phyloP scores from a whole-genome alignment of 2,113 vertebrate genomes.

The Herpetotheres cachinnans region DNA sequence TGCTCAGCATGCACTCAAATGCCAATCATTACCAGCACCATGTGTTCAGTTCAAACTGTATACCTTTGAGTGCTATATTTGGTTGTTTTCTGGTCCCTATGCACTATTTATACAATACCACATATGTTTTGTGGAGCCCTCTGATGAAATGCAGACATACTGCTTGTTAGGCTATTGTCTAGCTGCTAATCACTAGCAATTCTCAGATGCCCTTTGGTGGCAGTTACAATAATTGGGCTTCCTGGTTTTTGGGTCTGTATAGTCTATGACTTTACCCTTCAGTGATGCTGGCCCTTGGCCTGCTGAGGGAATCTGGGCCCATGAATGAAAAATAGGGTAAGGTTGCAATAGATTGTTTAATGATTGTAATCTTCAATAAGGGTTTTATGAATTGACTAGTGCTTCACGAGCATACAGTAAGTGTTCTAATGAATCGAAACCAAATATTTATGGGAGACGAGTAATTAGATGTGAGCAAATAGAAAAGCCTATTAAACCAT shows the following conservation, averaged over 20 bases:
- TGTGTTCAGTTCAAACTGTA: neutral
- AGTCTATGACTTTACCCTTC: neutral
- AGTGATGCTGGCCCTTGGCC: neutral
- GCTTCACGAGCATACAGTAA: neutral
- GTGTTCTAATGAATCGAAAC: neutral
- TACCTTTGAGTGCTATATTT: neutral
- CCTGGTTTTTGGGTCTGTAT: neutral
- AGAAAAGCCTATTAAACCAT: constrained; percentile 18
- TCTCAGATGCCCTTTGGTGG: neutral
- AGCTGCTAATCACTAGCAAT: neutral
- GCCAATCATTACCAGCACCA: neutral
- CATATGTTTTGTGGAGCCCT: neutral
- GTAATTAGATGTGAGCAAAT: constrained; percentile 24
- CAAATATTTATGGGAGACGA: constrained; percentile 38
- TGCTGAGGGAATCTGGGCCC: neutral
- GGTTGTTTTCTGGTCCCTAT: neutral
- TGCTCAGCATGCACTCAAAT: neutral
- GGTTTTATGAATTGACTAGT: neutral
- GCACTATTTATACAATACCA: neutral
- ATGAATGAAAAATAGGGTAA: neutral
- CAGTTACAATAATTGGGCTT: neutral
- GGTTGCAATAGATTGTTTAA: neutral
- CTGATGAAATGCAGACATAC: neutral
- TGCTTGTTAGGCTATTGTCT: neutral
- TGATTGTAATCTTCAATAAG: neutral